Evolutionary conservation across 2,888 invertebrate genomes (phyloP), one percentile per base, ranked within the genome.

Genomic region (Leptinotarsa tumamoca): DNA sequence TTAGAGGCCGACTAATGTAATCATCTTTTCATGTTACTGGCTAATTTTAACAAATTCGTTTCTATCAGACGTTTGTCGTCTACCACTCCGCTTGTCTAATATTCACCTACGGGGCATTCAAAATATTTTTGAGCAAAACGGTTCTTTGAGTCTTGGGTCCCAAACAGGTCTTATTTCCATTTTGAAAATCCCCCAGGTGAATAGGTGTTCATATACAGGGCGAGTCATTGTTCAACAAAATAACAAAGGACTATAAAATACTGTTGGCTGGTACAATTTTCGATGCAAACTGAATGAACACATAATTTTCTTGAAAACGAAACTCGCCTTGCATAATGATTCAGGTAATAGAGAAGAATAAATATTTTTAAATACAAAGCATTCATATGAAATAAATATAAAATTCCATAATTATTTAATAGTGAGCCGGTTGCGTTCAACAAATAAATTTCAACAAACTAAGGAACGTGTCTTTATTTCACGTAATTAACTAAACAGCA

Each of bases 281-380:
- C 70, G 58, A 70, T 70, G 70, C 58, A 68, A 73, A 73, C 67
- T 68, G 50, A 68, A 73, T 68, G 68, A 73, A 50, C 52, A 66
- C 33, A 70, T 70, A 58, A 23, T 23, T 58, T 58, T 63, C 43
- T 33, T 63, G 50, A 58, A 21, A 70, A 18, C 49, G 21, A 49
- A 15, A 23, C 70, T 70, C 70, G 70, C 70, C 70, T 58, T 33
- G 58, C 10, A 58, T 43, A 49, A 50, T 66, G 66, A 78, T 70
- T 74, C 77, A 79, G 78, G 75, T 77, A 79, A 72, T 79, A 76
- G 69, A 52, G 76, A 76, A 76, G 78, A 79, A 79, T 79, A 79
- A 79, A 79, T 79, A 79, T 75, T 74, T 72, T 78, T 71, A 71
- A 74, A 74, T 74, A 74, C 50, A 71, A 74, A 75, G 71, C 71